These are phyloP conservation scores for Henricia sp. DNA, from an alignment of 53 echinoderm and acorn worm species.

Conservation along the genomic window DNA sequence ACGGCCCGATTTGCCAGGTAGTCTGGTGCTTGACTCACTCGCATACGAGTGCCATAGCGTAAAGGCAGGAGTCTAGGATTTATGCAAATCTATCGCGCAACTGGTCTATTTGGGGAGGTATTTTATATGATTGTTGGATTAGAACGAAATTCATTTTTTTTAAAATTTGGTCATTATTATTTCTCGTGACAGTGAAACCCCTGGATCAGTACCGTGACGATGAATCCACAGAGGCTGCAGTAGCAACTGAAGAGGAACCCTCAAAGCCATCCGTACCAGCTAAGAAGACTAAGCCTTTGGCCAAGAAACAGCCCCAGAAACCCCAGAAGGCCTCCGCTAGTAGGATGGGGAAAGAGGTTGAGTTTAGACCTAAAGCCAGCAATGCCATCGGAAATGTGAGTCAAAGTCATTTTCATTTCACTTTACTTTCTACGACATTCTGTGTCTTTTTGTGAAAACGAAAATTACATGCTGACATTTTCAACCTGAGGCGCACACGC, in stretches of 20 bases:
- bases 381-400: constrained; percentile 66
- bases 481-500: no score
- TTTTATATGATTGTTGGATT: no score
- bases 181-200: constrained; percentile 71
- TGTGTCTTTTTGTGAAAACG: no score
- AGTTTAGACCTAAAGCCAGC: constrained; percentile 40
- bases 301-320: constrained; percentile 54
- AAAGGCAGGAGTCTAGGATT: no score
- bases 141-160: no score
- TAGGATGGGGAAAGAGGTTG: constrained; percentile 26
- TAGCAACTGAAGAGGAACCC: constrained; percentile 23
- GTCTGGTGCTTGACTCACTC: no score
- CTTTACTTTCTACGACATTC: no score
- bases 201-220: constrained; percentile 84
- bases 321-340: constrained; percentile 49
- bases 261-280: constrained; percentile 20
- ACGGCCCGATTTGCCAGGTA: no score
- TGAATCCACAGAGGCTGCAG: constrained; percentile 51
- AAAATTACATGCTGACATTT: no score
- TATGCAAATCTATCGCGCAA: no score
- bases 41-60: no score
- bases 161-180: not conserved
- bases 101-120: no score
- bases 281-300: constrained; percentile 10
- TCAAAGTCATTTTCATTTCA: not conserved